Conservation (phyloP, 2,888 invertebrate species). For the Ceriagrion tenellum region DNA sequence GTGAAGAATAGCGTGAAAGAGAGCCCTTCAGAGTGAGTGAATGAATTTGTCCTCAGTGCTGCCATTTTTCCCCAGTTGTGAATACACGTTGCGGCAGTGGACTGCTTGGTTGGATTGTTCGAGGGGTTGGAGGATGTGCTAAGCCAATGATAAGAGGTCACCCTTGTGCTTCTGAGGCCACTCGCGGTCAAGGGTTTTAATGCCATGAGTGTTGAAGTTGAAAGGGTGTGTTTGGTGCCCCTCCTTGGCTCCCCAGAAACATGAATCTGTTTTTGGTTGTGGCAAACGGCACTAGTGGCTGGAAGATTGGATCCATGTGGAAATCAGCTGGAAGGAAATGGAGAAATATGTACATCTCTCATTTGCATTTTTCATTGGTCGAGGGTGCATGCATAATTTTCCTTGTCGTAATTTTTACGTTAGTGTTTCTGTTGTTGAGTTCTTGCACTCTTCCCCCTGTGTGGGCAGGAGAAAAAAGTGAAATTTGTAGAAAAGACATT, state of each 20-base stretch:
- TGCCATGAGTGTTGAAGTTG: background rate
- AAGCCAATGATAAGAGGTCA: background rate
- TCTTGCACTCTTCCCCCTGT: conserved; percentile 15
- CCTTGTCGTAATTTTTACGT: conserved; percentile 51
- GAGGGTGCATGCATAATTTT: conserved; percentile 51
- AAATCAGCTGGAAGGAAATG: conserved; percentile 8
- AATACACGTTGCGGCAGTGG: background rate
- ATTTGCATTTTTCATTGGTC: conserved; percentile 57
- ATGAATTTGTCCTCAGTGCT: conserved; percentile 17
- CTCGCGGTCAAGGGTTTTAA: conserved; percentile 15
- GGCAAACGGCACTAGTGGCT: background rate
- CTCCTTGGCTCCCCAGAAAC: background rate
- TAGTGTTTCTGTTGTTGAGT: conserved; percentile 62
- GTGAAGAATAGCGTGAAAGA: background rate
- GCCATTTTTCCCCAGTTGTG: conserved; percentile 2
- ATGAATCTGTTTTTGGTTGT: conserved; percentile 32
- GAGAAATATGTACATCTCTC: background rate
- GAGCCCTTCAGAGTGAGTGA: background rate
- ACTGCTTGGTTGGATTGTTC: conserved; percentile 38
- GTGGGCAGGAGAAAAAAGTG: conserved; percentile 33
- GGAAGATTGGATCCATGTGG: conserved; percentile 8
- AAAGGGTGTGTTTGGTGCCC: background rate
- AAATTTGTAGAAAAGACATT: conserved; percentile 53
- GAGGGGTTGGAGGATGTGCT: background rate
- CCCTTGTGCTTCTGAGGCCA: background rate